Conservation (phyloP, 2,113 vertebrate genomes). For the Canis aureus region DNA sequence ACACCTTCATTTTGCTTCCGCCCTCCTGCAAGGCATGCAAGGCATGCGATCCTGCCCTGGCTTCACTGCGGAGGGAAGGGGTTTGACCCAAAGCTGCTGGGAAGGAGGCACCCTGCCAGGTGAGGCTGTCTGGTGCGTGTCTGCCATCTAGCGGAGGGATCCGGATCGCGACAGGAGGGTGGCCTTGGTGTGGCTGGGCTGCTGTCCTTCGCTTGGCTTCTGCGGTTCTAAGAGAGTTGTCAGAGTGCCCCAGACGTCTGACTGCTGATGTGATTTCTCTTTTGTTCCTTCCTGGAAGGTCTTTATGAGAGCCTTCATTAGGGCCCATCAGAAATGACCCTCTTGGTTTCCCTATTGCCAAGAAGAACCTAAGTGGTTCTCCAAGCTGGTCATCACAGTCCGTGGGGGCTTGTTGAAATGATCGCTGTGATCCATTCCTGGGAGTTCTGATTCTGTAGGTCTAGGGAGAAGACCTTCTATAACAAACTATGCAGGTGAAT, state of each 20-base stretch:
- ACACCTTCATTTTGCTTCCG: neutral
- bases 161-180: neutral
- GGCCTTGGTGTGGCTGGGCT: too few species aligned
- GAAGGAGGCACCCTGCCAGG: accelerated
- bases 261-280: neutral
- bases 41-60: neutral
- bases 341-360: neutral
- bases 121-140: neutral
- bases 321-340: neutral
- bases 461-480: neutral
- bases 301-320: neutral
- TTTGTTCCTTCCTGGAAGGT: neutral
- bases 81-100: too few species aligned
- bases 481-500: neutral
- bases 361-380: neutral
- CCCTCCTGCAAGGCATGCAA: too few species aligned
- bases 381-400: neutral
- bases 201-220: accelerated
- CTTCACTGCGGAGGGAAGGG: neutral
- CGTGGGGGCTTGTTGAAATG: neutral
- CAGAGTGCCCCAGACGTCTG: neutral
- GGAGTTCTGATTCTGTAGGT: neutral
- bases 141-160: constrained; percentile 63
- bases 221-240: neutral
- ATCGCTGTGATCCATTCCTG: neutral